Evolutionary conservation across 2,888 invertebrate species (phyloP).

Genomic region (Congeria kusceri): DNA sequence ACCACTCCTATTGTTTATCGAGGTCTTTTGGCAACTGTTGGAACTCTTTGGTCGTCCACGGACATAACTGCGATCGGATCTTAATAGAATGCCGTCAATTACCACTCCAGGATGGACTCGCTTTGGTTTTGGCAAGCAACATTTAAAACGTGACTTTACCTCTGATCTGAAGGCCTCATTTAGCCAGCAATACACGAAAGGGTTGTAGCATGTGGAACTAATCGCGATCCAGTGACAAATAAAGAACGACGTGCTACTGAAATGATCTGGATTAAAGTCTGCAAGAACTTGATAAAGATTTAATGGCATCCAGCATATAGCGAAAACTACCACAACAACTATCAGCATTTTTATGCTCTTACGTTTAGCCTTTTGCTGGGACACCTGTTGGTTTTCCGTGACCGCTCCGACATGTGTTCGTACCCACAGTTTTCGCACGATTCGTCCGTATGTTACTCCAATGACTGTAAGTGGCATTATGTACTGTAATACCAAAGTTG

Average conservation of each 20-base stretch:
- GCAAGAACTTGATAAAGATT: constrained; percentile 85
- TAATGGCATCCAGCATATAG: constrained; percentile 86
- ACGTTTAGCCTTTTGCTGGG: constrained; percentile 84
- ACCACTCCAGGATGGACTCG: constrained; percentile 65
- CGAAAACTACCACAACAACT: constrained; percentile 85
- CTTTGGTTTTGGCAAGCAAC: constrained; percentile 60
- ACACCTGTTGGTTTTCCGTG: constrained; percentile 84
- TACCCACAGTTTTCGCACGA: constrained; percentile 82
- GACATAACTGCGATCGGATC: constrained; percentile 59
- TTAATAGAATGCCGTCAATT: constrained; percentile 61
- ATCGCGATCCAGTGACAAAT: constrained; percentile 86
- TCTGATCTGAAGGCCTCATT: constrained; percentile 85
- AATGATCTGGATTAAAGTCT: constrained; percentile 82
- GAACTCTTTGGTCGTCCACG: constrained; percentile 48
- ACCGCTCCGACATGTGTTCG: constrained; percentile 84
- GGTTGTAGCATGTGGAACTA: constrained; percentile 86
- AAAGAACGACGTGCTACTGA: constrained; percentile 84
- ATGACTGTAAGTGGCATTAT: constrained; percentile 85
- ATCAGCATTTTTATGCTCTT: constrained; percentile 86
- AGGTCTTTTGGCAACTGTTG: constrained; percentile 8
- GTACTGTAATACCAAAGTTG: constrained; percentile 85
- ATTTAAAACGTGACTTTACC: constrained; percentile 79
- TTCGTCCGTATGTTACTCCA: constrained; percentile 84
- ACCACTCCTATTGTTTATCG: constrained; percentile 29
- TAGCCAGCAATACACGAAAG: constrained; percentile 86